phyloP scores from a whole-genome alignment of 2,797 vertebrate genomes.

The Enteromius unitaeniatus region DNA sequence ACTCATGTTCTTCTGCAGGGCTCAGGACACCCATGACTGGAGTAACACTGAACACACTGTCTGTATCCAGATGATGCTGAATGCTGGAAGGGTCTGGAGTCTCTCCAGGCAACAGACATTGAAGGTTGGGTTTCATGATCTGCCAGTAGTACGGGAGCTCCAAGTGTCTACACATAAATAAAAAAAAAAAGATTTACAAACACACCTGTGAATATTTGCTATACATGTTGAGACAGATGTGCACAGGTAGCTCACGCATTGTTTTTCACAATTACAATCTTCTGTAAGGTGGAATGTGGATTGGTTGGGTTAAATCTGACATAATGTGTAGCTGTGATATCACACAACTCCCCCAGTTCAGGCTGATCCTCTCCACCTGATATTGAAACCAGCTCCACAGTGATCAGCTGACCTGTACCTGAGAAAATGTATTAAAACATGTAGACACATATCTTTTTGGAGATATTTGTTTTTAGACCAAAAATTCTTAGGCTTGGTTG shows the following conservation, averaged over 20 bases:
- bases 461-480: background rate
- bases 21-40: slow-evolving; percentile 80
- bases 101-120: slow-evolving; percentile 72
- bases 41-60: slow-evolving; percentile 81
- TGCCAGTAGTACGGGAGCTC: slow-evolving; percentile 91
- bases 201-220: background rate
- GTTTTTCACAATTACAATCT: slow-evolving; percentile 84
- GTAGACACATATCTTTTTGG: background rate
- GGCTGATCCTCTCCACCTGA: slow-evolving; percentile 77
- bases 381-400: slow-evolving; percentile 82
- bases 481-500: background rate
- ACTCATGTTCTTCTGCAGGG: slow-evolving; percentile 81
- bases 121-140: slow-evolving; percentile 85
- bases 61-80: slow-evolving; percentile 72
- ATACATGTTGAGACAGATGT: background rate
- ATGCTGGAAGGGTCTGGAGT: slow-evolving; percentile 62
- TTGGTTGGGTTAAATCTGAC: slow-evolving; percentile 84
- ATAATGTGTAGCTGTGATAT: slow-evolving; percentile 82
- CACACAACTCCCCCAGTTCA: slow-evolving; percentile 75
- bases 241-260: slow-evolving; percentile 77
- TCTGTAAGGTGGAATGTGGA: slow-evolving; percentile 73
- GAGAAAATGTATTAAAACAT: slow-evolving; percentile 34
- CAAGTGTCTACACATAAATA: slow-evolving; percentile 76
- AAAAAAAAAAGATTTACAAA: background rate
- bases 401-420: slow-evolving; percentile 86